Evolutionary conservation across 2,113 vertebrate genomes (phyloP).

Genomic region (Lepisosteus oculatus): DNA sequence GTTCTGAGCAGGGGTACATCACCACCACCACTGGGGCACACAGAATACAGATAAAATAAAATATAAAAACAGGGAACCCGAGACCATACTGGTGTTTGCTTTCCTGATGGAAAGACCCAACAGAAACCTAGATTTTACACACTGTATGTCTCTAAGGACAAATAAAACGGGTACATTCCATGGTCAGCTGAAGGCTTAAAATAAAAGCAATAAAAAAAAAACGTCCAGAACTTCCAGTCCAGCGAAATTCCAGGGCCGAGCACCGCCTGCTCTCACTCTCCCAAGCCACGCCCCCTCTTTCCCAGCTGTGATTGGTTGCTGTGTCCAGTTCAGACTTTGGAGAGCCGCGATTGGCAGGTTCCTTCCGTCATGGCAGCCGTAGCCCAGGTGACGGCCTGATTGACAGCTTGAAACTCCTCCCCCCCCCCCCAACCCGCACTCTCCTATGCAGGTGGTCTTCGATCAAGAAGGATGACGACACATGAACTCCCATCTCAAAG

Average conservation of each 20-base stretch:
- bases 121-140: too few species aligned
- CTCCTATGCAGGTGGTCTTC: background rate
- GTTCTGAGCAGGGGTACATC: too few species aligned
- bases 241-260: conserved; percentile 1
- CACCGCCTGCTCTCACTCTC: background rate
- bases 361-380: background rate
- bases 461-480: too few species aligned
- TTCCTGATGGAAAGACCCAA: too few species aligned
- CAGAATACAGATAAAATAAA: too few species aligned
- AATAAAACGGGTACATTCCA: too few species aligned
- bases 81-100: too few species aligned
- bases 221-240: conserved; percentile 1
- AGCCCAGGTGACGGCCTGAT: too few species aligned
- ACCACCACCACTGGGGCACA: too few species aligned
- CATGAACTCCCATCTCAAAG: too few species aligned
- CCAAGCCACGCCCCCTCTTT: background rate
- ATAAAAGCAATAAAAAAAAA: conserved; percentile 6
- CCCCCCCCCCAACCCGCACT: background rate
- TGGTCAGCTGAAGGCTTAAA: background rate
- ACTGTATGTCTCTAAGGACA: too few species aligned
- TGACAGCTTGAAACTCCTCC: background rate
- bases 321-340: background rate
- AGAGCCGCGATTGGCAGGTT: background rate
- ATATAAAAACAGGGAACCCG: too few species aligned
- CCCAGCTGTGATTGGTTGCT: background rate